A percentile compares a stretch with the other conserved stretches of the same genome.
Conservation (phyloP, 2,113 vertebrate species). For the Psammodynastes pulverulentus region DNA sequence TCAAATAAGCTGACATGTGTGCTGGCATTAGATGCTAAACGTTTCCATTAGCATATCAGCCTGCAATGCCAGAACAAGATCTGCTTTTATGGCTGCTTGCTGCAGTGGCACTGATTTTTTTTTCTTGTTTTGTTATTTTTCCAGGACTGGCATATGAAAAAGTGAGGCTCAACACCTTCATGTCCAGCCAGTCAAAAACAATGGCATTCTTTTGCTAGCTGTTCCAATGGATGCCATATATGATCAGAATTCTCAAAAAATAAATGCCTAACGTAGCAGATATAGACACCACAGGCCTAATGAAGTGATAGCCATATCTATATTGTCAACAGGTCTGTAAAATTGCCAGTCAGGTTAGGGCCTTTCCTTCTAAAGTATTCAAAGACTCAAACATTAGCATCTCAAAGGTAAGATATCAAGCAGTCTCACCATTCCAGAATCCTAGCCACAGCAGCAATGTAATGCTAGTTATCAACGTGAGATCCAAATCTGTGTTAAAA, state of each 20-base stretch:
- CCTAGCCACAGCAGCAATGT: neutral
- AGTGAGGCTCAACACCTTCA: constrained; percentile 34
- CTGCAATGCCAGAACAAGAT: neutral
- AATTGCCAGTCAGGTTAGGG: constrained; percentile 49
- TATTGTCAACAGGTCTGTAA: constrained; percentile 11
- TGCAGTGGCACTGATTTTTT: neutral
- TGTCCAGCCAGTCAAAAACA: constrained; percentile 22
- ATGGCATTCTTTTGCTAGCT: constrained; percentile 41
- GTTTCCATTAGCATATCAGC: neutral
- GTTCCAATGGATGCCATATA: constrained; percentile 28
- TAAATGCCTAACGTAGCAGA: constrained; percentile 55
- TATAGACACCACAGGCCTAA: constrained; percentile 57
- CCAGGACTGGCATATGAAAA: constrained; percentile 39
- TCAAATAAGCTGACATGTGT: neutral
- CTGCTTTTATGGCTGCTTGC: constrained; percentile 10
- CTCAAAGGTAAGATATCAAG: constrained; percentile 55
- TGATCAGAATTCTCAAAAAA: constrained; percentile 50
- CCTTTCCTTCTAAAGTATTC: constrained; percentile 57
- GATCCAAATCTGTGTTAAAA: constrained; percentile 42
- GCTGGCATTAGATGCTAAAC: neutral
- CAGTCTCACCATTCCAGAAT: constrained; percentile 5
- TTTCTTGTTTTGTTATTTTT: neutral
- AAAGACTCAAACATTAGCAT: constrained; percentile 53
- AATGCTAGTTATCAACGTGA: neutral
- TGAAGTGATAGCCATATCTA: constrained; percentile 60